Base-by-base conservation (phyloP, 2,888 invertebrate species). In the Stomorhina lunata region DNA sequence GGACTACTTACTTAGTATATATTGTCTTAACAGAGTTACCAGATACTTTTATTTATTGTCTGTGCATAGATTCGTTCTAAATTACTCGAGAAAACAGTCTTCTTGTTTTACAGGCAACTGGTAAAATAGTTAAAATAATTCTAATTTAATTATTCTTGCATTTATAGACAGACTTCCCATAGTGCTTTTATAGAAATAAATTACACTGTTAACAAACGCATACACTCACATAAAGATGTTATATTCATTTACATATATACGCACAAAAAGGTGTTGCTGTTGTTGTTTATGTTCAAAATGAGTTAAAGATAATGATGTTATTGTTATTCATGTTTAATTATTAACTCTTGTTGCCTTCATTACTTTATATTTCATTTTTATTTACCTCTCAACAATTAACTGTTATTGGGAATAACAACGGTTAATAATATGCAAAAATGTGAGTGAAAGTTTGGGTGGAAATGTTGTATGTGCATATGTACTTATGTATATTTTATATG, bases 261-360 rank as follows among this genome's bases (percentile, higher is more conserved):
- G 43, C 22, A 29, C 7, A 63, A 27, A 32, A 29, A 59, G 25
- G 45, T 57, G 61, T 61, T 72, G 61, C 17, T 61, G 25, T 15
- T 53, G 12, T 40, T 57, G 53, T 15, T 63, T 59, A n/a, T 45
- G 72, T 37, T 53, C 34, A n/a, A 53, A 50, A 50, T 53, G 59
- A 61, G 59, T 55, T 65, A 69, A 75, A 55, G 59, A 66, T 76
- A 76, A 81, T 81, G 65, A 76, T 32, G 65, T 66, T 65, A 75
- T 75, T 79, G 66, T 68, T 79, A 53, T 66, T 80, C 66, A 73
- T 73, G 40, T 68, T 59, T 72, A 72, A 72, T 66, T 72, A 66
- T 72, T 48, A 40, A 17, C 27, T 55, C 27, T 55, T 55, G 37
- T 40, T 68, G 3, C 53, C 32, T n/a, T 40, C 37, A 25, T 22